Base-by-base conservation (phyloP, 2,888 invertebrate genomes). In the Athripsodes cinereus region DNA sequence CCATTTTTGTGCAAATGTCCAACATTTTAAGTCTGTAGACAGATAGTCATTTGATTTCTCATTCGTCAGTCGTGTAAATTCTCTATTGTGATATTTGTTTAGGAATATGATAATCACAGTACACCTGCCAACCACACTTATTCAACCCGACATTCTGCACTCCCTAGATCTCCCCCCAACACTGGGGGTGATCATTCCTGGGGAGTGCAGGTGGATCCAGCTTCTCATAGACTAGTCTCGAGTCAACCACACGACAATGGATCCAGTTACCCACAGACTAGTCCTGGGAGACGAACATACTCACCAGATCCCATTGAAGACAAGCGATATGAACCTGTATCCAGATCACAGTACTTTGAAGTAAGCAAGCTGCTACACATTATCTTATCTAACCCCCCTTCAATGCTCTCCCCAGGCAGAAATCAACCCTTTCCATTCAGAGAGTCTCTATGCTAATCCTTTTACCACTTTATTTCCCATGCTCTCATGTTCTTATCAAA, bases 181-280 rank as follows among this genome's bases (percentile, higher is more conserved):
- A 54, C 56, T 6, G n/a, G n/a, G n/a, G n/a, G n/a, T n/a, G 60
- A 62, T 34, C 60, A 60, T 40, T 22, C 57, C 40, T 50, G 18
- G 11, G 18, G 52, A 21, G 52, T 40, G 2, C 59, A 59, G 22
- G 22, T 16, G 50, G 50, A 3, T 50, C 50, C 21, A 50, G 21
- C 16, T 50, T 22, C n/a, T 62, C 72, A 50, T 72, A 74, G 74
- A 75, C 75, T 52, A 59, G 64, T 54, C 64, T 62, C 11, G 58
- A 44, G n/a, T n/a, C n/a, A n/a, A n/a, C n/a, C n/a, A n/a, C n/a
- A n/a, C n/a, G n/a, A n/a, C n/a, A 50, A 50, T 16, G 50, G 50
- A 3, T 50, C 50, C 21, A 50, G 21, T 18, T 50, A 50, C n/a
- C 60, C 72, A 50, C 72, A 74, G 74, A 75, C 75, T 52, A 59